phyloP scores from a whole-genome alignment of 2,113 vertebrate species.

The Engystomops pustulosus region DNA sequence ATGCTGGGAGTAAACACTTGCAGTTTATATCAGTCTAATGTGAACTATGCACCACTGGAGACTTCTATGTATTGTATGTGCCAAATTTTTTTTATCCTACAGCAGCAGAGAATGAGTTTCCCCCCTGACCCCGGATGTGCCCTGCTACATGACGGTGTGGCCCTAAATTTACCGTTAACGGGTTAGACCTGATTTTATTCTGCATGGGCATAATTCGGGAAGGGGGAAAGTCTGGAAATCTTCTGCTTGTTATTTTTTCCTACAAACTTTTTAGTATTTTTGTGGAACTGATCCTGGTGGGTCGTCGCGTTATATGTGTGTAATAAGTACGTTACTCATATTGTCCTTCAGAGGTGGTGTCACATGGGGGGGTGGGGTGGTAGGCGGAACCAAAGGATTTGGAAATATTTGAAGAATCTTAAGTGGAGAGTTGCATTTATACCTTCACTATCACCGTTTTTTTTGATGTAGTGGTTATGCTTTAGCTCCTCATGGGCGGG shows the following conservation, averaged over 20 bases:
- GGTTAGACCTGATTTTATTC: slow-evolving; percentile 12
- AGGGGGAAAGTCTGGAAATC: neutral
- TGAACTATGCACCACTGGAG: neutral
- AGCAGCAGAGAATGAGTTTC: neutral
- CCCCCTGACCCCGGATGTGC: neutral
- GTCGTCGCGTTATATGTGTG: neutral
- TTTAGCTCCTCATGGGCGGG: too few species aligned
- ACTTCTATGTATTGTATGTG: neutral
- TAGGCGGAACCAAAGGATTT: neutral
- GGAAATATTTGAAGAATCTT: neutral
- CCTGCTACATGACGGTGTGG: slow-evolving; percentile 23
- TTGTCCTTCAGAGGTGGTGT: too few species aligned
- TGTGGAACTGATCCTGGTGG: neutral
- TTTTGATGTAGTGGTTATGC: too few species aligned
- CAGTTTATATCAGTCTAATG: neutral
- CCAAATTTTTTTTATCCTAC: neutral
- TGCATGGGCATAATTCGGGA: neutral
- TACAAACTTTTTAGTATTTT: neutral
- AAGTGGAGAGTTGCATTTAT: too few species aligned
- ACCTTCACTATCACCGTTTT: too few species aligned
- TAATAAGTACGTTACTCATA: too few species aligned
- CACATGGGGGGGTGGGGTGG: neutral
- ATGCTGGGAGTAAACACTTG: too few species aligned
- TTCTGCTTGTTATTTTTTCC: slow-evolving; percentile 7
- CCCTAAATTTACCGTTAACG: slow-evolving; percentile 35